Evolutionary conservation across 2,113 vertebrate species (phyloP).

Genomic region (Antennarius striatus): DNA sequence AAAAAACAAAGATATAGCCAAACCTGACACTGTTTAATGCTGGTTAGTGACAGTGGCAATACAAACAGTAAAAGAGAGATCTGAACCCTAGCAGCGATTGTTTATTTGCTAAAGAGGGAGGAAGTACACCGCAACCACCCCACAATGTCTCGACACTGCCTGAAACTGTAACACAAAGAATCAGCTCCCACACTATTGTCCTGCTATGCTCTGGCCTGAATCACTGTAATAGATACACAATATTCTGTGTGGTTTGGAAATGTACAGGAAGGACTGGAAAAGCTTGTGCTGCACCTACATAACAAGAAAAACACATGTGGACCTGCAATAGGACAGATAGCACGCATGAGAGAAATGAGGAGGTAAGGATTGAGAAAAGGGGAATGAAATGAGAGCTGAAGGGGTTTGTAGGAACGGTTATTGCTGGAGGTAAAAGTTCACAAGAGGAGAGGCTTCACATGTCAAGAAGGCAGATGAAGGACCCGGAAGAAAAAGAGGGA

Average conservation of each 20-base stretch:
- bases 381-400: neutral
- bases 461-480: neutral
- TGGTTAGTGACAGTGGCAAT: neutral
- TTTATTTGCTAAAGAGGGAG: slow-evolving; percentile 17
- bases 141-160: neutral
- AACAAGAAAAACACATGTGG: neutral
- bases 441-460: neutral
- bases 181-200: slow-evolving; percentile 9
- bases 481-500: neutral
- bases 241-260: no score
- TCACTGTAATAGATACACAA: no score
- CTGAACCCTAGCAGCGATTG: neutral
- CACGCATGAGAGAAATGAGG: no score
- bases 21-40: neutral
- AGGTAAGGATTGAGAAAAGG: neutral
- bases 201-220: neutral
- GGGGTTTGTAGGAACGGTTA: neutral
- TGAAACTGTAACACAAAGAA: neutral
- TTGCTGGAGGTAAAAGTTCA: neutral
- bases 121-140: neutral
- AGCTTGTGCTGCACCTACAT: no score
- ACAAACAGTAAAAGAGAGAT: neutral
- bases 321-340: slow-evolving; percentile 21
- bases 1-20: neutral
- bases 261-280: no score